phyloP scores from a whole-genome alignment of 2,888 invertebrate genomes.

The Smittia aterrima region DNA sequence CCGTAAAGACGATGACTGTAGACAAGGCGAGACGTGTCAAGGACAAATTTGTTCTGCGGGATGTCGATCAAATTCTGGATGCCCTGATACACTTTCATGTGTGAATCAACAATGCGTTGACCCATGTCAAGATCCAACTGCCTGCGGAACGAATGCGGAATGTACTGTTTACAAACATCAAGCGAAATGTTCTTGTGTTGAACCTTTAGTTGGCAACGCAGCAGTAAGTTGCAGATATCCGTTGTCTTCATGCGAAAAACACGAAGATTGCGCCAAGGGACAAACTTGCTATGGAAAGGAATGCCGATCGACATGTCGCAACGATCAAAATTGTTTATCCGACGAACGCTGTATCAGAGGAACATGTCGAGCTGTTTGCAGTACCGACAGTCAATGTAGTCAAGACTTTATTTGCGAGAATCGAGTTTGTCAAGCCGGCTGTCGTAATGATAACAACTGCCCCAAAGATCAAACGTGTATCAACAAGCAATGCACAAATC shows the following conservation, averaged over 20 bases:
- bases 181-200: constrained; percentile 72
- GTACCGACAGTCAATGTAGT: constrained; percentile 78
- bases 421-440: constrained; percentile 81
- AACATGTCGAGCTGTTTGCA: constrained; percentile 80
- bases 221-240: constrained; percentile 69
- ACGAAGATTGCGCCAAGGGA: constrained; percentile 67
- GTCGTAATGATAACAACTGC: constrained; percentile 80
- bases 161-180: constrained; percentile 70
- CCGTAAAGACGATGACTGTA: constrained; percentile 80
- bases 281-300: constrained; percentile 75
- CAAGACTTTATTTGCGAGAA: constrained; percentile 83
- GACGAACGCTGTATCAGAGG: constrained; percentile 84
- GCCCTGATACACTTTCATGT: constrained; percentile 70
- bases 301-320: constrained; percentile 75
- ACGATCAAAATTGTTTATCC: constrained; percentile 75
- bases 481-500: constrained; percentile 78
- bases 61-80: constrained; percentile 77
- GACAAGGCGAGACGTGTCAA: constrained; percentile 82
- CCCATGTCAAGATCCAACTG: constrained; percentile 71
- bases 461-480: constrained; percentile 73
- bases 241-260: constrained; percentile 62
- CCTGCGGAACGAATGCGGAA: constrained; percentile 80
- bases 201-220: constrained; percentile 72
- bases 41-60: constrained; percentile 75
- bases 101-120: constrained; percentile 75